A percentile compares a stretch with the other conserved stretches of the same genome.
Conservation (phyloP, 1,140 invertebrate genomes). For the Drosophila cardini region DNA sequence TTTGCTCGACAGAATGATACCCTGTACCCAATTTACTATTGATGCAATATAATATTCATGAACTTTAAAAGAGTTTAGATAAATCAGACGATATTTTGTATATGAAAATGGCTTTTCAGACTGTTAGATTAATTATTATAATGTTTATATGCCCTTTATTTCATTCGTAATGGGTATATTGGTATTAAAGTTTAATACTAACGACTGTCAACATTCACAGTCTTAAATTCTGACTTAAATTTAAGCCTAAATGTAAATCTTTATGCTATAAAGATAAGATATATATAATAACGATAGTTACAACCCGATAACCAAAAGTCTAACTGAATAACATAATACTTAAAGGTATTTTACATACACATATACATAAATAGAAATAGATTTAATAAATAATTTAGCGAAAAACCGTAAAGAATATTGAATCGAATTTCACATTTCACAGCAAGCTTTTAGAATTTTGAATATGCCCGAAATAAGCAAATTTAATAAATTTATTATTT, state of each 20-base stretch:
- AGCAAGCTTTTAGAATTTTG: slow-evolving; percentile 14
- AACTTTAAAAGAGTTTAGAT: not conserved
- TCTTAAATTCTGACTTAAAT: slow-evolving; percentile 27
- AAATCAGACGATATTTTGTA: too few relatives aligned
- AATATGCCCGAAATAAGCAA: slow-evolving; percentile 5
- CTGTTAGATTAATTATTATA: not conserved
- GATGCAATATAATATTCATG: too few relatives aligned
- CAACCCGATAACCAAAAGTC: slow-evolving; percentile 40
- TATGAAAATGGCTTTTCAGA: too few relatives aligned
- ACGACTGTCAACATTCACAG: not conserved
- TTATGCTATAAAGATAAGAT: slow-evolving; percentile 25
- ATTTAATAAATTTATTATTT: slow-evolving; percentile 2
- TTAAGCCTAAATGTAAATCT: slow-evolving; percentile 44
- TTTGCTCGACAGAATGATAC: slow-evolving; percentile 12
- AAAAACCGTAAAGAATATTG: not conserved
- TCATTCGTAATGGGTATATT: slow-evolving; percentile 1
- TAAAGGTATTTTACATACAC: slow-evolving; percentile 7
- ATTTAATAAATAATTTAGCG: not conserved
- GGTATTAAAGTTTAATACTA: not conserved
- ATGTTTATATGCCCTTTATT: not conserved
- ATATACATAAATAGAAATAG: slow-evolving; percentile 14
- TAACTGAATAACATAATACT: slow-evolving; percentile 40
- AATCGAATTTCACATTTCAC: slow-evolving; percentile 29
- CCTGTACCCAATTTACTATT: not conserved
- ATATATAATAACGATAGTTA: slow-evolving; percentile 23